Evolutionary conservation across 2,797 vertebrate species (phyloP).

Genomic region (Sandelia bainsii): DNA sequence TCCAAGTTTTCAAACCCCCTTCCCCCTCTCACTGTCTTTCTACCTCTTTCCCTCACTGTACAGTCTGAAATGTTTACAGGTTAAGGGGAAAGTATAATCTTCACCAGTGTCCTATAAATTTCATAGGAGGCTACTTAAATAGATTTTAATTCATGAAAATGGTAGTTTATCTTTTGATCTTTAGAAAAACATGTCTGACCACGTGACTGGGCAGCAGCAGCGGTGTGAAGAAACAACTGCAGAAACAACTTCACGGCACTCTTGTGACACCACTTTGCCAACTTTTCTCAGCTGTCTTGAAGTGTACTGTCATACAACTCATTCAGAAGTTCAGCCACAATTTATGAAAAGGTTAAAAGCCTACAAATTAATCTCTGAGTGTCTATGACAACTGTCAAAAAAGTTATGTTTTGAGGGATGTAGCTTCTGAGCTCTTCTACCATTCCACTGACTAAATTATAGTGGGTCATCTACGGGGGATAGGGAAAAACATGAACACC

Average conservation of each 20-base stretch:
- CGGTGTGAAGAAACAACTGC: constrained; percentile 12
- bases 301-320: constrained; percentile 2
- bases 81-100: constrained; percentile 50
- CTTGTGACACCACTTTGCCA: constrained; percentile 42
- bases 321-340: constrained; percentile 9
- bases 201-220: constrained; percentile 38
- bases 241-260: constrained; percentile 13
- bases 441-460: neutral
- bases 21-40: constrained; percentile 43
- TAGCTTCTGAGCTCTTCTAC: neutral
- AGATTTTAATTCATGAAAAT: constrained; percentile 35
- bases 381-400: neutral
- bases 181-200: constrained; percentile 24
- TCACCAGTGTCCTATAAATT: constrained; percentile 3
- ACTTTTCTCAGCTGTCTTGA: constrained; percentile 38
- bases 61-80: constrained; percentile 76
- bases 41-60: constrained; percentile 43
- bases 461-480: neutral
- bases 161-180: constrained; percentile 17
- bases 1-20: constrained; percentile 45
- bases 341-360: no score
- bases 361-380: neutral
- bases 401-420: neutral
- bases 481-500: neutral
- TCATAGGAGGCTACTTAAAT: constrained; percentile 15